Conservation (phyloP, 2,113 vertebrate genomes). For the Sinocyclocheilus anophthalmus region DNA sequence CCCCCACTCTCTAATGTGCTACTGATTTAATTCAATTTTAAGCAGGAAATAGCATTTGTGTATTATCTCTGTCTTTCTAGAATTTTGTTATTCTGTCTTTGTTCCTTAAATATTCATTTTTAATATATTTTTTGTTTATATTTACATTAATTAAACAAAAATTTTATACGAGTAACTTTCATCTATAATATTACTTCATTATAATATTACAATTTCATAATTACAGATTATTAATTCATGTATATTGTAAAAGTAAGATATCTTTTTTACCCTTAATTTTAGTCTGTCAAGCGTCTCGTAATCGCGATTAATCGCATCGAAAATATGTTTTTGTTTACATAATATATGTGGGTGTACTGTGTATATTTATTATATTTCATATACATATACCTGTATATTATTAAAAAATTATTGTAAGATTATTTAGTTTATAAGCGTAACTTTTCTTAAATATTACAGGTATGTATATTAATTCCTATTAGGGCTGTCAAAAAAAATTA, state of each 20-base stretch:
- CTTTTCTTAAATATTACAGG: too few relatives aligned
- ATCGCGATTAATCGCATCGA: too few relatives aligned
- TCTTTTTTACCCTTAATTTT: too few relatives aligned
- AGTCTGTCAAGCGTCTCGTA: too few relatives aligned
- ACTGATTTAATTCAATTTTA: slow-evolving; percentile 24
- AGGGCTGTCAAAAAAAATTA: too few relatives aligned
- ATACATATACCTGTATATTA: too few relatives aligned
- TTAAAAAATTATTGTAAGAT: too few relatives aligned
- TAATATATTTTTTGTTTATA: not conserved
- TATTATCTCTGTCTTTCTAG: not conserved
- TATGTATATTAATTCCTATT: too few relatives aligned
- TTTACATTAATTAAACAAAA: not conserved
- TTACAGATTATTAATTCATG: not conserved
- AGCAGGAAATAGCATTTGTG: slow-evolving; percentile 1
- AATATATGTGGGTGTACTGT: too few relatives aligned
- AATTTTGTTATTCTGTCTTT: not conserved
- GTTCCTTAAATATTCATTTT: not conserved
- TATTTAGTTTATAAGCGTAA: too few relatives aligned
- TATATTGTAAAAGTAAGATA: not conserved
- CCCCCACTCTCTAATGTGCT: slow-evolving; percentile 10
- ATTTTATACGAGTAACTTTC: not conserved
- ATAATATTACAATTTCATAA: not conserved
- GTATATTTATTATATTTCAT: too few relatives aligned
- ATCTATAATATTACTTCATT: not conserved
- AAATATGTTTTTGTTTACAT: too few relatives aligned